A percentile compares a stretch with the other conserved stretches of the same genome.
Conservation (phyloP, 2,888 invertebrate species). For the Hydroisotoma schaefferi region DNA sequence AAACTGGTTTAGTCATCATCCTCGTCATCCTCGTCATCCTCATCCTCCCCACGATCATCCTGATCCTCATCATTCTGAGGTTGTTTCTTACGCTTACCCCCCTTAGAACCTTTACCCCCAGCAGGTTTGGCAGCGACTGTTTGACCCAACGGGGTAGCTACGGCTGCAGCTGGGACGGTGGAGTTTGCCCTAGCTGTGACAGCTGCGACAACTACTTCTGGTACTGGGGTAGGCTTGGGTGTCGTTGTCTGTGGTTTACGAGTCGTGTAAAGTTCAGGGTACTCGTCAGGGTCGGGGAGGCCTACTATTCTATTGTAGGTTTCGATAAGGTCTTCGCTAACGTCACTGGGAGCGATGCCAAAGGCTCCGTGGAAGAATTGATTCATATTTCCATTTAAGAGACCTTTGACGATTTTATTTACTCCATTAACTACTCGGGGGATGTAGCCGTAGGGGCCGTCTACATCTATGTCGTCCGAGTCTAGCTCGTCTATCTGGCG, state of each 20-base stretch:
- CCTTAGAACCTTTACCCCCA: background rate
- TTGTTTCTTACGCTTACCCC: constrained; percentile 1
- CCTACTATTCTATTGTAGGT: constrained; percentile 35
- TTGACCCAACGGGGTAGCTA: background rate
- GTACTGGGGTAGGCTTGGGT: background rate
- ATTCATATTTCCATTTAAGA: constrained; percentile 32
- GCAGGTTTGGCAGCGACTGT: background rate
- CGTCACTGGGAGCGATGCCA: constrained; percentile 31
- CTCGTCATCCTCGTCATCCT: constrained; percentile 21
- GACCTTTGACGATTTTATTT: constrained; percentile 32
- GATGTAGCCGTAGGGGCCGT: constrained; percentile 29
- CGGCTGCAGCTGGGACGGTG: background rate
- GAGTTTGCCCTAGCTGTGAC: background rate
- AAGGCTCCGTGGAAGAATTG: constrained; percentile 32
- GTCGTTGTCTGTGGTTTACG: background rate
- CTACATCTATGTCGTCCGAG: constrained; percentile 11
- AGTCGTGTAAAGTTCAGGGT: constrained; percentile 6
- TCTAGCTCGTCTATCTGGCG: too few relatives aligned
- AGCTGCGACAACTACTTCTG: background rate
- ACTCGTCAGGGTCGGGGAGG: constrained; percentile 11
- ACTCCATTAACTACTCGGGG: constrained; percentile 32
- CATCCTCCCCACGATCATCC: constrained; percentile 23
- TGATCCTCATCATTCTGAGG: too few relatives aligned
- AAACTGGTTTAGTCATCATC: constrained; percentile 9
- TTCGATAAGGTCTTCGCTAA: constrained; percentile 30